Base-by-base conservation (phyloP, 2,113 vertebrate genomes). In the Spea bombifrons region DNA sequence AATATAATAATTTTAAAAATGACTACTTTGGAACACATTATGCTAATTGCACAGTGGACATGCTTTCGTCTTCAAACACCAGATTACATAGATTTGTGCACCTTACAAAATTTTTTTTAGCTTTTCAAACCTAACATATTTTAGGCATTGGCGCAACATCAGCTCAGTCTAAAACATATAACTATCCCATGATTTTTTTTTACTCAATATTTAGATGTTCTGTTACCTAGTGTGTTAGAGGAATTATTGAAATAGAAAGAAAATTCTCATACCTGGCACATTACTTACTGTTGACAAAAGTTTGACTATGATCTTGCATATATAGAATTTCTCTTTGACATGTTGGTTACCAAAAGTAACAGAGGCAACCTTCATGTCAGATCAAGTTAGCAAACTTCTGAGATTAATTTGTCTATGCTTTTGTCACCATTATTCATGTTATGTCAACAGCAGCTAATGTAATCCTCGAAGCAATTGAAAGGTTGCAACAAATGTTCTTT, bases 371-470 rank as follows among this genome's bases (percentile, higher is more conserved):
- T 59, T 13, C 15, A 59, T 59, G 55, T 59, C 55, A 59, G 55
- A 59, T 59, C 55, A 59, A 10, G 55, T 59, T 59, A 59, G 55
- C 55, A 59, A 59, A 59, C 55, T 59, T 48, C 50, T 17, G 4
- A 76, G 52, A 68, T 69, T 50, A 55, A 59, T 59, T 13, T 48
- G 65, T 66, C 52, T 17, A 47, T 66, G 50, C 16, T 69, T 15
- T 59, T 68, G 52, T 61, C 66, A 68, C 55, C 75, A 76, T 76
- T 76, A 76, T 52, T 76, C 45, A 76, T 66, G n/a, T 52, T 76
- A 44, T 69, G 65, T 76, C 75, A 69, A 30, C 75, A 48, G 43
- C 17, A 67, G 75, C 55, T 76, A 55, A 68, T 76, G 66, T 76
- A 50, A 76, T 67, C 65, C 50, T 59, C 53, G 47, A 76, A 67